These are phyloP conservation scores for Pontoporia blainvillei DNA, from an alignment of 2,113 vertebrate genomes.

Conservation along the genomic window DNA sequence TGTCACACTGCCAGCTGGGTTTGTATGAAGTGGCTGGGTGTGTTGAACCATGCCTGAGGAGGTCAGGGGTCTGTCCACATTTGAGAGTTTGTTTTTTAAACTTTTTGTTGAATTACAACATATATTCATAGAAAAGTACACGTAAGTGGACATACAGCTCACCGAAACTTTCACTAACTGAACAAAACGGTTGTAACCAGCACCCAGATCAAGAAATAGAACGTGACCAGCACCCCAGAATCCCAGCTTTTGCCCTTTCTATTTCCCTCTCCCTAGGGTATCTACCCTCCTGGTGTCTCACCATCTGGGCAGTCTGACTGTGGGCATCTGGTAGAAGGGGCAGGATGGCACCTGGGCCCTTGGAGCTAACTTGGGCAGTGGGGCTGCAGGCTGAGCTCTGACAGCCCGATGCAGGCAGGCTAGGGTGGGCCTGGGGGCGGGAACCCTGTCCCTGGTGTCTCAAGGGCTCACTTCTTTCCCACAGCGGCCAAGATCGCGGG, in stretches of 20 bases:
- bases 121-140: neutral
- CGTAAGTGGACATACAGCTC: fast-evolving
- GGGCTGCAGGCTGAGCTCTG: neutral
- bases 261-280: neutral
- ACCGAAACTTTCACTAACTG: neutral
- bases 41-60: neutral
- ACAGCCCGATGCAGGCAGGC: fast-evolving
- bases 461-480: neutral
- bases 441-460: neutral
- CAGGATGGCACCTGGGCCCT: neutral
- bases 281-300: fast-evolving
- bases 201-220: neutral
- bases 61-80: neutral
- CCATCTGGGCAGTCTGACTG: fast-evolving
- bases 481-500: slow-evolving; percentile 91
- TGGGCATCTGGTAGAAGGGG: neutral
- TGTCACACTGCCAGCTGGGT: neutral
- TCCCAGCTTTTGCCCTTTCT: neutral
- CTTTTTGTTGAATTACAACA: neutral
- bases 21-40: neutral
- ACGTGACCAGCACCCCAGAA: neutral
- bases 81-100: neutral
- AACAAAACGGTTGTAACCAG: neutral
- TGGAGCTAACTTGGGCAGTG: no score
- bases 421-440: neutral